Conservation (phyloP, 2,888 invertebrate species). For the Coelopa pilipes region DNA sequence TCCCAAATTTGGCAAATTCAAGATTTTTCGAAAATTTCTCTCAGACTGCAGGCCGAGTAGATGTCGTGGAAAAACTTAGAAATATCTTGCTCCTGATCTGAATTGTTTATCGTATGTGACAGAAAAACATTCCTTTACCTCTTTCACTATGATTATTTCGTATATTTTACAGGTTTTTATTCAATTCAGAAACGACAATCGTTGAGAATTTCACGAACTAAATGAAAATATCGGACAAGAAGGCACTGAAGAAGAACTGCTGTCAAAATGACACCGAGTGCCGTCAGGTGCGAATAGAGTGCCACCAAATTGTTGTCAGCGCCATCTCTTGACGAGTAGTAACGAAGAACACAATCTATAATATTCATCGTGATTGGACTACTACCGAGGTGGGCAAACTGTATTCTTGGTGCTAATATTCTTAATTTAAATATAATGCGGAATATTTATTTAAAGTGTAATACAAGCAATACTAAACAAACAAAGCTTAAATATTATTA, state of each 20-base stretch:
- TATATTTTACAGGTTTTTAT: not conserved
- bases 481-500: too few species aligned
- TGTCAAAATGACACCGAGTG: conserved; percentile 26
- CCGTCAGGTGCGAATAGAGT: conserved; percentile 21
- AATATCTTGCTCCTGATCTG: not conserved
- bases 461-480: too few species aligned
- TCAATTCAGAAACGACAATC: not conserved
- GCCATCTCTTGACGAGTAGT: not conserved
- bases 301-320: conserved; percentile 22
- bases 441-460: too few species aligned
- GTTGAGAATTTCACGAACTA: conserved; percentile 12
- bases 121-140: conserved; percentile 25
- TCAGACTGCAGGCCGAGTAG: not conserved
- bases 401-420: too few species aligned
- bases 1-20: conserved; percentile 47
- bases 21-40: conserved; percentile 35
- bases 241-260: conserved; percentile 23
- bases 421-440: too few species aligned
- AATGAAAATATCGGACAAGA: not conserved
- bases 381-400: not conserved
- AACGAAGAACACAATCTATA: not conserved
- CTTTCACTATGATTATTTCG: not conserved
- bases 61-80: not conserved
- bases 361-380: not conserved
- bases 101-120: not conserved